phyloP scores from a whole-genome alignment of 2,797 vertebrate species.

The Dendrocincla tyrannina region DNA sequence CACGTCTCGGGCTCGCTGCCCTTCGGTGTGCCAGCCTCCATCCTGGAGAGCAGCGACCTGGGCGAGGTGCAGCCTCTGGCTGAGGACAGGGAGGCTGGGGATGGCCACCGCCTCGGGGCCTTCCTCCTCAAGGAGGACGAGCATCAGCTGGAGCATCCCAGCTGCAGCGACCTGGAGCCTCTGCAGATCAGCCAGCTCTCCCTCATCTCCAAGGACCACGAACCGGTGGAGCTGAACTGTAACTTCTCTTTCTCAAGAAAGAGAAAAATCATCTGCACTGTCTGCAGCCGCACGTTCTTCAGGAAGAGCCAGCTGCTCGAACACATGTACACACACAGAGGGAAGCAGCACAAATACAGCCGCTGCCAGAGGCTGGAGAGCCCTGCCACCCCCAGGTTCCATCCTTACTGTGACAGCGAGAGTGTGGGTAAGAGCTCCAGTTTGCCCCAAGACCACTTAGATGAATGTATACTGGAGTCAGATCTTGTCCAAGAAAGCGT shows the following conservation, averaged over 20 bases:
- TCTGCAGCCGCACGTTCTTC: conserved; percentile 88
- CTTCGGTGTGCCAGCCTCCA: conserved; percentile 78
- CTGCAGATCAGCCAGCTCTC: conserved; percentile 88
- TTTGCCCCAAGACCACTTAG: conserved; percentile 85
- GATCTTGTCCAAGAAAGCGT: conserved; percentile 88
- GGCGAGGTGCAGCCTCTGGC: conserved; percentile 81
- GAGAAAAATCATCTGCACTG: conserved; percentile 88
- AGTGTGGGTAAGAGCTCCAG: conserved; percentile 73
- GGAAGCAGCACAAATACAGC: conserved; percentile 84
- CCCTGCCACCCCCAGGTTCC: conserved; percentile 80
- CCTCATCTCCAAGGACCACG: conserved; percentile 77
- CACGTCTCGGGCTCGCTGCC: conserved; percentile 85
- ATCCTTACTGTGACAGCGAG: conserved; percentile 78
- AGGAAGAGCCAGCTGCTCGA: conserved; percentile 92
- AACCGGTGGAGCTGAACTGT: conserved; percentile 80
- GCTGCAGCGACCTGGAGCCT: conserved; percentile 80
- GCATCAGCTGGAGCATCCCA: conserved; percentile 62
- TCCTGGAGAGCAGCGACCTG: conserved; percentile 83
- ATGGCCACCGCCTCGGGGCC: conserved; percentile 64
- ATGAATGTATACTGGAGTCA: conserved; percentile 87
- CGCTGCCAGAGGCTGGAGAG: conserved; percentile 85
- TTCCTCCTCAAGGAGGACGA: conserved; percentile 71
- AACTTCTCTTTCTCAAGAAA: conserved; percentile 88
- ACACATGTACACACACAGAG: conserved; percentile 93
- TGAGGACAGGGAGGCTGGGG: conserved; percentile 75